These are phyloP conservation scores for Sycophaga agraensis DNA, from an alignment of 1,140 invertebrate species.

Conservation along the genomic window DNA sequence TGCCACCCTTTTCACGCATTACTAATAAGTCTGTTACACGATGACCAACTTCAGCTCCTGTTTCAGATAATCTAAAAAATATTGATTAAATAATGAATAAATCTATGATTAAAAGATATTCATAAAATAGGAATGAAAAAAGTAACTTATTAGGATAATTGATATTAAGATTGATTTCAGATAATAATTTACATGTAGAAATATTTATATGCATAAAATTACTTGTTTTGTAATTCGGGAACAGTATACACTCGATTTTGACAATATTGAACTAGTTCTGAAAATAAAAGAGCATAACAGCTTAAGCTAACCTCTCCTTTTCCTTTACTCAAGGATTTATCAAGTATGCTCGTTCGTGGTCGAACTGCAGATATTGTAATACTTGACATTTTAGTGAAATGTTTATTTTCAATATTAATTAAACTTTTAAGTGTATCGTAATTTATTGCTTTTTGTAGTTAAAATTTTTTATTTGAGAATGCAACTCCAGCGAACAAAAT, in stretches of 20 bases:
- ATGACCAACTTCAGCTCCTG: slow-evolving; percentile 93
- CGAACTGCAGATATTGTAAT: slow-evolving; percentile 58
- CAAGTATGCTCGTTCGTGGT: slow-evolving; percentile 80
- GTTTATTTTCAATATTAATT: too few species aligned
- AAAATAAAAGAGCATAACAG: slow-evolving; percentile 93
- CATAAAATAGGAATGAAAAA: too few species aligned
- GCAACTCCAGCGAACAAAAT: too few species aligned
- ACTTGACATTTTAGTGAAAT: slow-evolving; percentile 50
- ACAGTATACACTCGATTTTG: slow-evolving; percentile 95
- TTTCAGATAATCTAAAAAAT: slow-evolving; percentile 76
- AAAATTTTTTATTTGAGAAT: too few species aligned
- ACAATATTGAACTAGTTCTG: slow-evolving; percentile 97
- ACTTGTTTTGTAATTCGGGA: slow-evolving; percentile 92
- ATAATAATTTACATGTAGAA: not conserved
- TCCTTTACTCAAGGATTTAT: slow-evolving; percentile 89
- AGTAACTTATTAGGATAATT: not conserved
- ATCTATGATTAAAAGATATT: too few species aligned
- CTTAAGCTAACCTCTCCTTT: slow-evolving; percentile 90
- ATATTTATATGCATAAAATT: slow-evolving; percentile 33
- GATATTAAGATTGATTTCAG: not conserved
- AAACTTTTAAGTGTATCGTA: too few species aligned
- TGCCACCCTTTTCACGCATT: slow-evolving; percentile 88
- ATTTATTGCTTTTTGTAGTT: too few species aligned
- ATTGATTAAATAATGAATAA: slow-evolving; percentile 7
- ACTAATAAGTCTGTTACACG: slow-evolving; percentile 92